phyloP scores from a whole-genome alignment of 2,113 vertebrate genomes.

The Phoxinus phoxinus region DNA sequence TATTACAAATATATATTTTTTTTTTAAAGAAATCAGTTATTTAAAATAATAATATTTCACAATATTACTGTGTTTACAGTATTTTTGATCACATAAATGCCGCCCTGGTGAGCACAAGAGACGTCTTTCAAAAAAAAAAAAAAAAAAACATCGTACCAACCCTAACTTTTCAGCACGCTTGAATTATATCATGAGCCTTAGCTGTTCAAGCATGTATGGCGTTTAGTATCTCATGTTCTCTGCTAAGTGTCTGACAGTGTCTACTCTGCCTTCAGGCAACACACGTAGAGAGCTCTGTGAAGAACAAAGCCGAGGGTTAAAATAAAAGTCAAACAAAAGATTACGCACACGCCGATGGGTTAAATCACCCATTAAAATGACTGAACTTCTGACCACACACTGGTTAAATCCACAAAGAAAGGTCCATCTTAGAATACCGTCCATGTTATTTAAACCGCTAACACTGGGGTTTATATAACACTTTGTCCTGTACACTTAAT shows the following conservation, averaged over 20 bases:
- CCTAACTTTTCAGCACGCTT: not conserved
- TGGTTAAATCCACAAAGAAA: not conserved
- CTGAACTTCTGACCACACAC: not conserved
- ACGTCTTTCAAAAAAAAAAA: not conserved
- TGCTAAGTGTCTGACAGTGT: not conserved
- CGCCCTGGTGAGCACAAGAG: not conserved
- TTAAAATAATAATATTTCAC: not conserved
- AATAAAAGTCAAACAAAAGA: conserved; percentile 28
- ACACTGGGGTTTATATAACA: not conserved
- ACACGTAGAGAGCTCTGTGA: conserved; percentile 27
- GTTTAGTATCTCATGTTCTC: not conserved
- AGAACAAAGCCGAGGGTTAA: conserved; percentile 32
- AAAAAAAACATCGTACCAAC: not conserved
- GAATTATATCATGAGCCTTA: not conserved
- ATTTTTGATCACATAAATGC: not conserved
- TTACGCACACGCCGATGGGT: not conserved
- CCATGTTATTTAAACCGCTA: not conserved
- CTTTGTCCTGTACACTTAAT: conserved; percentile 55
- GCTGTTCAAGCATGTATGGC: not conserved
- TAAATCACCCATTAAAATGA: conserved; percentile 24
- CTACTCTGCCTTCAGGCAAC: conserved; percentile 14
- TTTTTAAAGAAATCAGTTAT: not conserved
- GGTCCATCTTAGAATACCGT: not conserved
- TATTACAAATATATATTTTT: not conserved
- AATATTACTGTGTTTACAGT: not conserved